These are phyloP conservation scores for Agonopterix heracliana DNA, from an alignment of 2,888 invertebrate genomes.

Conservation along the genomic window DNA sequence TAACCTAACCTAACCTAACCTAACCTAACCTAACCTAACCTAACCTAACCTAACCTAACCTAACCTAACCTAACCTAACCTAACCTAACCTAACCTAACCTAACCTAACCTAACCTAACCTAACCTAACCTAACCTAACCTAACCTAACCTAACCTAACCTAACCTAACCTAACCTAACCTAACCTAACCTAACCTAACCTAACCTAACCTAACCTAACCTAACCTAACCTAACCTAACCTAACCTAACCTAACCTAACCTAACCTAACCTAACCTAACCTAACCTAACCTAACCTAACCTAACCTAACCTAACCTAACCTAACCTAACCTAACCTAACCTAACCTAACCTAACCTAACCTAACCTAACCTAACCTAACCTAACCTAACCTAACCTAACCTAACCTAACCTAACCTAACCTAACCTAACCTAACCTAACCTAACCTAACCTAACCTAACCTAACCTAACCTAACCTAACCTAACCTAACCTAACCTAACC, in stretches of 20 bases:
- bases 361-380: constrained; percentile 17
- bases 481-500: constrained; percentile 18
- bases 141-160: too few species aligned
- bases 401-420: constrained; percentile 22
- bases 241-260: constrained; percentile 12
- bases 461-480: constrained; percentile 21
- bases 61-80: too few species aligned
- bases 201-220: too few species aligned
- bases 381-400: constrained; percentile 18
- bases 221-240: too few species aligned
- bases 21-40: too few species aligned
- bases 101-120: too few species aligned
- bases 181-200: too few species aligned
- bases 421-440: constrained; percentile 24
- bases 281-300: constrained; percentile 11
- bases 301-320: constrained; percentile 16
- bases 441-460: constrained; percentile 20
- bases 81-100: too few species aligned
- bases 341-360: constrained; percentile 17
- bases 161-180: too few species aligned
- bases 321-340: constrained; percentile 17
- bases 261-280: constrained; percentile 5
- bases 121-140: too few species aligned
- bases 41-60: too few species aligned
- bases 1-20: too few species aligned